Percentiles rank a stretch among this genome's conserved stretches.
These are phyloP conservation scores for Trichomalopsis sarcophagae DNA, from an alignment of 1,140 invertebrate genomes.

Conservation along the genomic window DNA sequence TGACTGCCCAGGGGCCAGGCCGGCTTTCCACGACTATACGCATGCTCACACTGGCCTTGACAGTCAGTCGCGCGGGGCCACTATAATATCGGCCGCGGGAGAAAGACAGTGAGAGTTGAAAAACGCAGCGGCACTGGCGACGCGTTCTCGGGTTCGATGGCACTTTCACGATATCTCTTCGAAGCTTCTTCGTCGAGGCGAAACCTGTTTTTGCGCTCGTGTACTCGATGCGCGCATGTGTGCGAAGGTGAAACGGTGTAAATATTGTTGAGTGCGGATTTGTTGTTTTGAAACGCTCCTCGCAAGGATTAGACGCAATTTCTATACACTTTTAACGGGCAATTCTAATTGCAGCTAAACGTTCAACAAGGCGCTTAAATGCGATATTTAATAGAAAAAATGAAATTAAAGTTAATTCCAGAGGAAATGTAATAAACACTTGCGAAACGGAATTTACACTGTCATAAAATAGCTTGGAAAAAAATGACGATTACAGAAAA, in stretches of 20 bases:
- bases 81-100: constrained; percentile 27
- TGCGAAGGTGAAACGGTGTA: not conserved
- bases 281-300: too few species aligned
- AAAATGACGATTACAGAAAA: not conserved
- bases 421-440: not conserved
- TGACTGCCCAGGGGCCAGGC: not conserved
- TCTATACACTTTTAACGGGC: not conserved
- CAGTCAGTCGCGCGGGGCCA: constrained; percentile 62
- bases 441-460: not conserved
- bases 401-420: not conserved
- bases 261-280: not conserved
- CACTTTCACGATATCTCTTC: constrained; percentile 65
- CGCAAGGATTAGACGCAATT: too few species aligned
- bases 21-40: not conserved
- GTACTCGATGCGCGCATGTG: not conserved
- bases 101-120: constrained; percentile 50
- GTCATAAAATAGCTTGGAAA: not conserved
- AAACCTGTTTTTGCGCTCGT: constrained; percentile 55
- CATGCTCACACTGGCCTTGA: constrained; percentile 65
- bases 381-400: not conserved
- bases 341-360: not conserved
- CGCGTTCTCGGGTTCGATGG: constrained; percentile 65
- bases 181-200: constrained; percentile 44
- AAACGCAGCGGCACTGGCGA: constrained; percentile 50
- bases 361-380: not conserved